Base-by-base conservation (phyloP, 1,140 invertebrate genomes). In the Drosophila equinoxialis region DNA sequence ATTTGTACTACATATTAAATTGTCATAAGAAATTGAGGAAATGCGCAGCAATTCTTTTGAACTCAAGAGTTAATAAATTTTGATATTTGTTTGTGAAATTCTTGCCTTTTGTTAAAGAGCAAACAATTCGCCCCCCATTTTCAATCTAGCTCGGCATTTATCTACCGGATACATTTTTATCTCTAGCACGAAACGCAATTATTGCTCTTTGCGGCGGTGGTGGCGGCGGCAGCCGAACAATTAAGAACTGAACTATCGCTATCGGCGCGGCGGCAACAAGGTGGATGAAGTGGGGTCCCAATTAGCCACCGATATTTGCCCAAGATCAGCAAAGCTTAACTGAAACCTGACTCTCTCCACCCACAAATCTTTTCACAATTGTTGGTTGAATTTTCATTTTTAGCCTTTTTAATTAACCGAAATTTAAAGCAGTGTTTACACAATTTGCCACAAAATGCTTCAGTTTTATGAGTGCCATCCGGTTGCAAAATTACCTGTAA, bases 141-240 rank as follows among this genome's bases (percentile, higher is more conserved):
- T 62, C 8, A 7, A 23, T 51, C 51, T 42, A 64, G 39, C 58
- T 14, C 61, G 63, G 76, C 79, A 68, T 74, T 83, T 89, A 87
- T 87, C 84, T 81, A 80, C 84, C 84, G 84, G 84, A 87, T 87
- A 89, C 84, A 81, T 89, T 87, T 86, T 89, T 87, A 87, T 87
- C 84, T 87, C 54, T 54, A 59, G 74, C 79, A 67, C 79, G 75
- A 65, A 86, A 79, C 68, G 79, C 83, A 87, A 87, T 89, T 89
- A 84, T 89, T 89, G 84, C 83, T 79, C 71, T 72, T 45, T 70
- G 77, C 26, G 62, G 45, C 54, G 45, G 48, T n/a, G 61, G 58
- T 30, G 30, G 7, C 33, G 60, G 65, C 77, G 70, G 61, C 71
- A 61, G 68, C 69, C 60, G 75, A 89, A 83, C 83, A 86, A 86